Base-by-base conservation (phyloP, 2,797 vertebrate genomes). In the Hyperoplus lanceolatus region DNA sequence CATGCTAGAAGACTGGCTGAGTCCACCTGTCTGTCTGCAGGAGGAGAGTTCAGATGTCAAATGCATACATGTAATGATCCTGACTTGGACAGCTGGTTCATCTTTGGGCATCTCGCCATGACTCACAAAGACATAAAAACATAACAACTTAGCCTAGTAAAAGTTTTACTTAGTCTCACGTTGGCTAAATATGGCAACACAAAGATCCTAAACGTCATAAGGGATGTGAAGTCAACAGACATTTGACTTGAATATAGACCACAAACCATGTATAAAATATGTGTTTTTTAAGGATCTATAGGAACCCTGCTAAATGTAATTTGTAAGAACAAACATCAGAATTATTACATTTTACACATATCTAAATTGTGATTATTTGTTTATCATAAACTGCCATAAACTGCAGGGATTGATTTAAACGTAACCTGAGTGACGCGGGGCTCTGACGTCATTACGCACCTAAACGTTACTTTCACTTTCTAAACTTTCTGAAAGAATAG, bases 21-120 rank as follows among this genome's bases (percentile, higher is more conserved):
- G 87, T 77, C 58, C 89, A 92, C 90, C 93, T 94, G 94, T 94
- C 94, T 73, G 73, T 95, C 86, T 88, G 80, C 61, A 77, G 53
- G 77, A 58, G 50, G 71, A 85, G 75, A 78, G 76, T 84, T 90
- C 80, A 91, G 68, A 91, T 93, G 91, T 90, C 90, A 89, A 29
- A 55, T 74, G 75, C 48, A 75, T 83, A 66, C 92, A 87, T 87
- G 92, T 93, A 80, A 94, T 90, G 90, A 81, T 88, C 85, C 85
- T 83, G 79, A 90, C 74, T 86, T 90, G 82, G 75, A 85, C 65
- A n/a, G 42, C 58, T 73, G 70, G 74, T 88, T 91, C 84, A 88
- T 77, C 83, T 89, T 87, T 83, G 18, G 90, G 70, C 72, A 84
- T 73, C 79, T 91, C 66, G 88, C 42, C 77, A 67, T 73, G 77